Evolutionary conservation across 2,113 vertebrate species (phyloP).

Genomic region (Hemiscyllium ocellatum): DNA sequence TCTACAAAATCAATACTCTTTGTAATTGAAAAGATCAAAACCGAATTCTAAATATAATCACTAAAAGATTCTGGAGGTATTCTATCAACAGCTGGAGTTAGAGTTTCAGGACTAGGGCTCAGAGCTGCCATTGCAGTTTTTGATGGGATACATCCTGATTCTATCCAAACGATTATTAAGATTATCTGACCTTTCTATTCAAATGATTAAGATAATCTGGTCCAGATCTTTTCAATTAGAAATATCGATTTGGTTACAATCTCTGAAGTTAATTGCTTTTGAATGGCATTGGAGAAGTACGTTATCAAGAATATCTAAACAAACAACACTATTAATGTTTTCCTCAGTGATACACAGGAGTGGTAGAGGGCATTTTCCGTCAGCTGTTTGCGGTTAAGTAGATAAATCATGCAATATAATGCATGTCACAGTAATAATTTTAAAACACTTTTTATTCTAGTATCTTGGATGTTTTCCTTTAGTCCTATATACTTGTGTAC

Average conservation of each 20-base stretch:
- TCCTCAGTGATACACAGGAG: not conserved
- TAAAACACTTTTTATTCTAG: not conserved
- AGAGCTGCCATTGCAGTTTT: not conserved
- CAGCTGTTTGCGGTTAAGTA: not conserved
- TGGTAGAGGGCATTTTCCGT: not conserved
- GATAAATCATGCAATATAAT: conserved; percentile 14
- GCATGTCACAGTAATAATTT: not conserved
- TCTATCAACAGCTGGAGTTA: not conserved
- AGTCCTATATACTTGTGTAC: not conserved
- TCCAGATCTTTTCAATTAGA: not conserved
- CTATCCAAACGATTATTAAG: not conserved
- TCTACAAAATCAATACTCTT: not conserved
- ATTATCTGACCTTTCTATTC: not conserved
- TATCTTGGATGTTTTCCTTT: not conserved
- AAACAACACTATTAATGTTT: not conserved
- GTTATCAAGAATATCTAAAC: not conserved
- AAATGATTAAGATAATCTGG: not conserved
- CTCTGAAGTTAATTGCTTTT: not conserved
- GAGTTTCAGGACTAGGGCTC: not conserved
- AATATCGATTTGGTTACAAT: conserved; percentile 21
- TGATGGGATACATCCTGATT: not conserved
- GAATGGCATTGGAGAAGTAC: not conserved
- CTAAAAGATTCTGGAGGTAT: not conserved
- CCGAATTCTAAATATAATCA: not conserved
- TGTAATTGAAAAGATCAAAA: not conserved